Evolutionary conservation across 2,888 invertebrate genomes (phyloP).

Genomic region (Chymomyza procnemis): DNA sequence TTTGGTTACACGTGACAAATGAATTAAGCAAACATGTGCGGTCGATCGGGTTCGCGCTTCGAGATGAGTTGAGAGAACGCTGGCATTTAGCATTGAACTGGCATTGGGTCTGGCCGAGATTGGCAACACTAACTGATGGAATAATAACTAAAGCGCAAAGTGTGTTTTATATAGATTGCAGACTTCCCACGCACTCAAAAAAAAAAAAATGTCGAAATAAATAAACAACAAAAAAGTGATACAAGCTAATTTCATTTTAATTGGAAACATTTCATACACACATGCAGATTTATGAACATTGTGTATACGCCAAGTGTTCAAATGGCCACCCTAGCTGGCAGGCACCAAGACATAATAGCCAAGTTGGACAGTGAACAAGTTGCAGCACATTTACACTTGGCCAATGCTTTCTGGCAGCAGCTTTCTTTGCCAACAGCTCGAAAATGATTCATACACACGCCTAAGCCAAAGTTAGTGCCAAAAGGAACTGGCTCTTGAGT

Average conservation of each 20-base stretch:
- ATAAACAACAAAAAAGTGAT: neutral
- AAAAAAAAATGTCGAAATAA: neutral
- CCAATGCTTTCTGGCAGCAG: constrained; percentile 14
- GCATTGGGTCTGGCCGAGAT: constrained; percentile 53
- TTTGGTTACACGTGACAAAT: constrained; percentile 25
- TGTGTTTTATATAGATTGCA: neutral
- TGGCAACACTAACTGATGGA: constrained; percentile 14
- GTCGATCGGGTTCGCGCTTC: neutral
- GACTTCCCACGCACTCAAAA: neutral
- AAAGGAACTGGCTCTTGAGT: constrained; percentile 18
- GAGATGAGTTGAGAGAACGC: constrained; percentile 19
- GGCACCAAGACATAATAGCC: constrained; percentile 48
- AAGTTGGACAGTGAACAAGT: constrained; percentile 28
- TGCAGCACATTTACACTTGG: constrained; percentile 64
- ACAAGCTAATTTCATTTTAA: constrained; percentile 43
- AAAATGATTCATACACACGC: constrained; percentile 61
- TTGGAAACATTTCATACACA: constrained; percentile 6
- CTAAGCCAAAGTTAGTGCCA: constrained; percentile 7
- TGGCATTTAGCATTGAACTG: constrained; percentile 46
- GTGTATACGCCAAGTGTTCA: constrained; percentile 54
- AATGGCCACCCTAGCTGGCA: constrained; percentile 14
- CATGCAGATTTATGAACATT: constrained; percentile 33
- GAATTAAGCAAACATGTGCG: constrained; percentile 3
- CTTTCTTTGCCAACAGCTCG: constrained; percentile 50
- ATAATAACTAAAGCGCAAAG: neutral